Base-by-base conservation (phyloP, 2,113 vertebrate species). In the Apaloderma vittatum region DNA sequence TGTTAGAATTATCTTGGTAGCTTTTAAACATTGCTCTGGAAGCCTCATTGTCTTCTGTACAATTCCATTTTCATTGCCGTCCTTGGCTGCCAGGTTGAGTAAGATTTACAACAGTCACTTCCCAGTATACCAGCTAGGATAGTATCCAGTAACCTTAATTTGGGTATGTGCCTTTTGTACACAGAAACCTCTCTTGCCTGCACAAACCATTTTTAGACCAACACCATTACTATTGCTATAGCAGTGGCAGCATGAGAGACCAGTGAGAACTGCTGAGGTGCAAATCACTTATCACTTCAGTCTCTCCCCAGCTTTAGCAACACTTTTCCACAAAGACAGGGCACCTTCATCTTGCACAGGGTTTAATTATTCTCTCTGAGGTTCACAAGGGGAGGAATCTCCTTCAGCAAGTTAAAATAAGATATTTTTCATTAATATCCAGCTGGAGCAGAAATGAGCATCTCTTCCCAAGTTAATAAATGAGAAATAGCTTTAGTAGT, bases 241-340 rank as follows among this genome's bases (percentile, higher is more conserved):
- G n/a, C 82, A 76, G 34, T 66, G 34, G 15, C 23, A 79, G n/a
- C 51, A 16, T 2, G 6, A 22, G 24, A 92, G 8, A 75, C 12
- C 49, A 61, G 16, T 30, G n/a, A 48, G 40, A 86, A 18, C 27
- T 85, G 43, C 48, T 92, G 66, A 52, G 17, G 82, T 40, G 43
- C 0, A 0, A 87, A 62, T 63, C 32, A n/a, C 57, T 27, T 45
- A 10, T 15, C 34, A 49, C 27, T 37, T 52, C 55, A 58, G 8
- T 7, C 55, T 84, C 51, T 27, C 15, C 40, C 26, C 32, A 59
- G 27, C 27, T 77, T 76, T 43, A 77, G 30, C 17, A 84, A 18
- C 15, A 61, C 24, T 80, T n/a, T n/a, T 67, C 9, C 27, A 27
- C 48, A 59, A 59, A 83, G 55, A 21, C 27, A 78, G 13, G 6